Percentiles rank a stretch among this genome's conserved stretches.
Evolutionary conservation across 2,888 invertebrate species (phyloP).

Genomic region (Lepidochrysops patricia): DNA sequence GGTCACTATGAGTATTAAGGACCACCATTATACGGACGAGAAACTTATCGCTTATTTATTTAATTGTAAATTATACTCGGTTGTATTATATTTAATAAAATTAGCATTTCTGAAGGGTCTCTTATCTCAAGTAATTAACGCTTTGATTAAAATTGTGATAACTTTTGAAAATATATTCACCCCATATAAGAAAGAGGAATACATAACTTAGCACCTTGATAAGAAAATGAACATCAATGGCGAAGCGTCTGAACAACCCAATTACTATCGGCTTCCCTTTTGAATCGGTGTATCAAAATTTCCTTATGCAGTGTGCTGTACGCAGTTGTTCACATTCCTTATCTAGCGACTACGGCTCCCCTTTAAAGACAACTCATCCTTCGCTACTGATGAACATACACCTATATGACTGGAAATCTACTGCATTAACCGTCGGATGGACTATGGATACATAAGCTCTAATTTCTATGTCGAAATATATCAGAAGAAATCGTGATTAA

Average conservation of each 20-base stretch:
- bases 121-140: not conserved
- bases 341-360: too few species aligned
- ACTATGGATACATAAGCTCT: too few species aligned
- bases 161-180: not conserved
- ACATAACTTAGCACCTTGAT: not conserved
- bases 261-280: too few species aligned
- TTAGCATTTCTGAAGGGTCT: not conserved
- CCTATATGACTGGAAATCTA: not conserved
- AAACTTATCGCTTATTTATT: not conserved
- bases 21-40: not conserved
- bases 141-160: not conserved
- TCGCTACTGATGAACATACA: too few species aligned
- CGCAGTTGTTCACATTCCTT: too few species aligned
- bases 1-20: slow-evolving; percentile 5
- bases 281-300: too few species aligned
- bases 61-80: not conserved
- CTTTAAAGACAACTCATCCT: too few species aligned
- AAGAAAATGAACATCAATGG: too few species aligned
- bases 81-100: not conserved
- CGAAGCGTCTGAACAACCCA: too few species aligned
- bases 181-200: not conserved
- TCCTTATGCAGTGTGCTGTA: too few species aligned
- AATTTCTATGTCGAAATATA: not conserved
- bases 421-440: not conserved
- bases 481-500: not conserved